Base-by-base conservation (phyloP, 2,797 vertebrate genomes). In the Microctenopoma stevenorrisi region DNA sequence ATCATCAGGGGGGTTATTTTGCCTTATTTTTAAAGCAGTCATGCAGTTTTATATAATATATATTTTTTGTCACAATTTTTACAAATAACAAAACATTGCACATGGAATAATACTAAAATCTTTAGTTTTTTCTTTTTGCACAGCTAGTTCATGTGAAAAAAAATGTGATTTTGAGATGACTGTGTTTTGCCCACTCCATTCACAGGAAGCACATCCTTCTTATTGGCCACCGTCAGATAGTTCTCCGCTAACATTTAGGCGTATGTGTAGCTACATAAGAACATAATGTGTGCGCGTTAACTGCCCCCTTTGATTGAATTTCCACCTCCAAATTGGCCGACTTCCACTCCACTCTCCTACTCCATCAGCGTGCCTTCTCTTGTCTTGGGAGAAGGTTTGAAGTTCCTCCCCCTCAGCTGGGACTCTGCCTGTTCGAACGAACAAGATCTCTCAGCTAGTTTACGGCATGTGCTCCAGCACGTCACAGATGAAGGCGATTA, bases 391-490 rank as follows among this genome's bases (percentile, higher is more conserved):
- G 37, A 54, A 64, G 46, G 55, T 67, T 75, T 57, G 55, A 53
- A 55, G 66, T 81, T 81, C 80, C 80, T 80, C 88, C 82, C 71
- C 80, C 79, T 86, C 84, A 84, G 73, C 74, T 86, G 79, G 59
- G 69, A 70, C 65, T 63, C 44, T 66, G 82, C 80, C 73, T 64
- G 78, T 43, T 79, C 70, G 30, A 77, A 72, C 64, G 48, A 69
- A 65, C 64, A 47, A 44, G 7, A 50, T 67, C 64, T 72, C 56
- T 60, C 40, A 30, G 6, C 68, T 68, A 22, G 72, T 63, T 46
- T 54, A 56, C 48, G 1, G 14, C 44, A 18, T 11, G 50, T 50
- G 60, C 74, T 68, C 76, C 68, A 51, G 28, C 28, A 62, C 38
- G 11, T 65, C 50, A 64, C 46, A 63, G 72, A 70, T 37, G 2